Conservation (phyloP, 2,113 vertebrate species). For the Podarcis cretensis region DNA sequence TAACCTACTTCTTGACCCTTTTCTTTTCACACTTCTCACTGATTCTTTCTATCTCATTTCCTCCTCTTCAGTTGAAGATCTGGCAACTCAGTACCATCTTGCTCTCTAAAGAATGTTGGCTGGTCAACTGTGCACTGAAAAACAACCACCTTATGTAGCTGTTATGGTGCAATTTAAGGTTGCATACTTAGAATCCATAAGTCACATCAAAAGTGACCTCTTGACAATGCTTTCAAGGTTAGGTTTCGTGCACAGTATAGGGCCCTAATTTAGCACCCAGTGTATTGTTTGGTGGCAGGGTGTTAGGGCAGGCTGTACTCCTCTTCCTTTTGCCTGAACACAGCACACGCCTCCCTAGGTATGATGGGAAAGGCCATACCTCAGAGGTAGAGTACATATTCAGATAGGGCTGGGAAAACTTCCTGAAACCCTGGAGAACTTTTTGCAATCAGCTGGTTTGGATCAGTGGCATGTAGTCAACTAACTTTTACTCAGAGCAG, state of each 20-base stretch:
- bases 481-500: too few species aligned
- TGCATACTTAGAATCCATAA: background rate
- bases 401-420: too few species aligned
- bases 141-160: background rate
- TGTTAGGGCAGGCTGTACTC: constrained; percentile 47
- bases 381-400: too few species aligned
- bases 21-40: background rate
- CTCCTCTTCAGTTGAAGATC: constrained; percentile 8
- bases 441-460: too few species aligned
- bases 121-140: background rate
- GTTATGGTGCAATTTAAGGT: background rate
- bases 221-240: constrained; percentile 66
- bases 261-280: background rate
- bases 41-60: background rate
- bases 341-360: background rate
- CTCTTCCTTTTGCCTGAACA: background rate
- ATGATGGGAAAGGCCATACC: background rate
- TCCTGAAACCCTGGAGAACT: too few species aligned
- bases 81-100: constrained; percentile 34
- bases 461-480: too few species aligned
- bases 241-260: constrained; percentile 39
- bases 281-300: background rate
- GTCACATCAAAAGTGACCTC: constrained; percentile 41
- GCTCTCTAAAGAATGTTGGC: constrained; percentile 42
- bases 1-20: constrained; percentile 27